Base-by-base conservation (phyloP, 2,797 vertebrate genomes). In the Meda fulgida region DNA sequence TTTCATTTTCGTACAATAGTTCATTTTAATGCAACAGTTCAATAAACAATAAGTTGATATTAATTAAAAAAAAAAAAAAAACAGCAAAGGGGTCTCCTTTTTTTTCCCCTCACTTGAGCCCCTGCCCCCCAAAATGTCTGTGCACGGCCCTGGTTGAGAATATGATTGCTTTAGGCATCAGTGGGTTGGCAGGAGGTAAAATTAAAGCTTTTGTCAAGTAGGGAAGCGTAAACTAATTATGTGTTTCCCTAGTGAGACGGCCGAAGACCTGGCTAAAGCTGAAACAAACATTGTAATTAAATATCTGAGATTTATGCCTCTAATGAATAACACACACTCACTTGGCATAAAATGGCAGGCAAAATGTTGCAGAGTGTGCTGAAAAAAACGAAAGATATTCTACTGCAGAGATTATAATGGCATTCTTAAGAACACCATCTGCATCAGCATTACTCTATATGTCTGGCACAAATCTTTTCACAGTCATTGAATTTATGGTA, bases 381-480 rank as follows among this genome's bases (percentile, higher is more conserved):
- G 46, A 78, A 87, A 78, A 63, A 69, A 80, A 18, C 3, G 38
- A 29, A 58, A 85, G 70, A 84, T 72, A 70, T 77, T 79, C 75
- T 81, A 81, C 71, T 58, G 71, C 75, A 86, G 85, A 88, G 84
- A 85, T 86, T 85, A 80, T 80, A 80, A 89, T 80, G 65, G 58
- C 51, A 87, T 87, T 78, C 82, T 81, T 40, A 79, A 48, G 60
- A 90, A 84, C 87, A 88, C 87, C 76, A 92, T 92, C 89, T 89
- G 79, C 92, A 91, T 79, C 80, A 91, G 87, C 34, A 46, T 84
- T 91, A 90, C 80, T 84, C 65, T 31, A 69, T 31, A 69, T 83
- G 84, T 65, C 70, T 69, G 63, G 53, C 75, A 79, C 51, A 77
- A 84, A 84, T 87, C 71, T 86, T 84, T 65, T 82, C 87, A 84